Conservation (phyloP, 1,140 invertebrate species). For the Drosophila busckii region DNA sequence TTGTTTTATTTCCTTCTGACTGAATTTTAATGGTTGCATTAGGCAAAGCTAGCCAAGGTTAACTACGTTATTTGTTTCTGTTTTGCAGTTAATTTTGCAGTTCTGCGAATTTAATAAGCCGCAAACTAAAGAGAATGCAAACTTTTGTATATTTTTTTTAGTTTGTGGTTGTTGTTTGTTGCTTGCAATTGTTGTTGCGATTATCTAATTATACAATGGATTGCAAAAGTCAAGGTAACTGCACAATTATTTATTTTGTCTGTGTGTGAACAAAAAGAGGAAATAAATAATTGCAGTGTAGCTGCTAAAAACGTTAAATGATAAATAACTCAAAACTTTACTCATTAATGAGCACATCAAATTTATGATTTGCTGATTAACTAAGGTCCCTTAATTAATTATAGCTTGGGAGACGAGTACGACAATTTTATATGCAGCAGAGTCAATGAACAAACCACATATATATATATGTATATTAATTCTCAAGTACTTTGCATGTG, state of each 20-base stretch:
- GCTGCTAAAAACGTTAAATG: conserved; percentile 6
- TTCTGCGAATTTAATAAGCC: conserved; percentile 56
- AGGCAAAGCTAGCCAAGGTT: conserved; percentile 45
- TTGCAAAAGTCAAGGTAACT: conserved; percentile 71
- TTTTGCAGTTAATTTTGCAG: conserved; percentile 42
- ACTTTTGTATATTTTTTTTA: conserved; percentile 26
- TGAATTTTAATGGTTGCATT: conserved; percentile 45
- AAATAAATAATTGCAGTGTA: conserved; percentile 32
- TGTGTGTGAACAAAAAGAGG: conserved; percentile 14
- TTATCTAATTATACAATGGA: conserved; percentile 67
- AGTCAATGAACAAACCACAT: too few relatives aligned
- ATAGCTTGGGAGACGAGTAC: too few relatives aligned
- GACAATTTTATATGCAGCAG: too few relatives aligned
- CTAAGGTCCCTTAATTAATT: too few relatives aligned
- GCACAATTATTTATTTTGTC: conserved; percentile 63
- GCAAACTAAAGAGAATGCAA: conserved; percentile 53
- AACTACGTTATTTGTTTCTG: conserved; percentile 41
- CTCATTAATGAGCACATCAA: too few relatives aligned
- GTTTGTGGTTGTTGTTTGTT: conserved; percentile 41
- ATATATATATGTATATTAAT: too few relatives aligned
- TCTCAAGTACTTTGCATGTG: too few relatives aligned
- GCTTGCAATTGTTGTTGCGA: conserved; percentile 34
- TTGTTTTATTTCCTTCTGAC: conserved; percentile 3
- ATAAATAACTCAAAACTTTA: conserved; percentile 14
- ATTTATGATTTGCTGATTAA: too few relatives aligned